Conservation (phyloP, 2,888 invertebrate genomes). For the Merodon equestris region DNA sequence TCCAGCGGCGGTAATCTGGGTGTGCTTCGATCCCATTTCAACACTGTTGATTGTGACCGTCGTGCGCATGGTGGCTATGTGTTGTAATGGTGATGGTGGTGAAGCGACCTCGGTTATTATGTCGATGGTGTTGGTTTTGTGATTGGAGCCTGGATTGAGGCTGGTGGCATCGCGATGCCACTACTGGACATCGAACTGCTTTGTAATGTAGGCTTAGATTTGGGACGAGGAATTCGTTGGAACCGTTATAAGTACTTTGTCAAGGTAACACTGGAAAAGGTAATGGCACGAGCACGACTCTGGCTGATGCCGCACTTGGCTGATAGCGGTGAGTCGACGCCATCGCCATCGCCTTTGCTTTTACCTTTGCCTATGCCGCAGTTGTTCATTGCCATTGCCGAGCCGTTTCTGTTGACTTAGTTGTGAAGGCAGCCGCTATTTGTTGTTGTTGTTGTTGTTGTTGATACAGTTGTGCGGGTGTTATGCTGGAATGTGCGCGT, state of each 20-base stretch:
- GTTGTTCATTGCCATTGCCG: neutral
- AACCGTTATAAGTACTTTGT: slow-evolving; percentile 64
- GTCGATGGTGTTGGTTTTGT: slow-evolving; percentile 63
- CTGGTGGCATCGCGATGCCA: slow-evolving; percentile 22
- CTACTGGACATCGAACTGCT: slow-evolving; percentile 22
- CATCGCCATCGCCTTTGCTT: neutral
- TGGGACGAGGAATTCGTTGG: slow-evolving; percentile 42
- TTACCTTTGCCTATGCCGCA: no score
- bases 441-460: no score
- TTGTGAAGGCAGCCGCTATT: no score
- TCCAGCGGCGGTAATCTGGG: slow-evolving; percentile 50
- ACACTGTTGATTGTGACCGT: neutral
- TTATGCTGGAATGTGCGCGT: slow-evolving; percentile 43
- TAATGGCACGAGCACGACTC: slow-evolving; percentile 56
- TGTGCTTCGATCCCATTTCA: neutral
- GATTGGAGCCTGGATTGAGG: slow-evolving; percentile 26
- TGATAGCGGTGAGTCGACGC: neutral
- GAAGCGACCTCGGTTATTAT: slow-evolving; percentile 55
- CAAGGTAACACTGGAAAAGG: slow-evolving; percentile 59
- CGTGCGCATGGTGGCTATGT: no score
- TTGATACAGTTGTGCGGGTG: slow-evolving; percentile 33
- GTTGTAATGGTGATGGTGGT: neutral
- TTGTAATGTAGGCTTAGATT: slow-evolving; percentile 42
- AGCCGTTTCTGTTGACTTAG: no score
- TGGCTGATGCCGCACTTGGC: slow-evolving; percentile 8